phyloP scores from a whole-genome alignment of 2,797 vertebrate genomes.

The Danio albolineatus region DNA sequence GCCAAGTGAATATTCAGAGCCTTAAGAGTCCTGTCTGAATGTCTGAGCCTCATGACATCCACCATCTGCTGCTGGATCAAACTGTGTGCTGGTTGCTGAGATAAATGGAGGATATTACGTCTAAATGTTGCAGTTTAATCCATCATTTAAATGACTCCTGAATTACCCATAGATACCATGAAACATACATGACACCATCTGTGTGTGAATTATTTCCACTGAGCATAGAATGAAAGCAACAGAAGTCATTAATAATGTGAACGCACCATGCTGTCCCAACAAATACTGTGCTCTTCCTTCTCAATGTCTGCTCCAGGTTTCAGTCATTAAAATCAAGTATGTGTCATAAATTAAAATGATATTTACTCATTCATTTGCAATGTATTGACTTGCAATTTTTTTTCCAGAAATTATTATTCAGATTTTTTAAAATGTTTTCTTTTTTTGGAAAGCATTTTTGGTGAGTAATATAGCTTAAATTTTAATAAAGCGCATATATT shows the following conservation, averaged over 20 bases:
- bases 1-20: slow-evolving; percentile 3
- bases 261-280: neutral
- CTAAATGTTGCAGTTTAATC: slow-evolving; percentile 1
- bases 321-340: neutral
- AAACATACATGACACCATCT: slow-evolving; percentile 29
- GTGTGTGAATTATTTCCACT: slow-evolving; percentile 19
- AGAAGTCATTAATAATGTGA: neutral
- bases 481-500: no score
- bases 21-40: slow-evolving; percentile 19
- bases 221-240: slow-evolving; percentile 1
- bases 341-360: neutral
- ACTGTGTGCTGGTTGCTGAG: neutral
- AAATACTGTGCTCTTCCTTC: neutral
- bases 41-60: slow-evolving; percentile 10
- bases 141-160: neutral
- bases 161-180: slow-evolving; percentile 3
- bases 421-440: no score
- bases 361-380: neutral
- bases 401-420: no score
- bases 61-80: slow-evolving; percentile 34
- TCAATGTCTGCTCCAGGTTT: neutral
- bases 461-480: no score
- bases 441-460: no score
- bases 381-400: neutral
- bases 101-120: slow-evolving; percentile 17